Percentiles rank a stretch among this genome's conserved stretches.
phyloP scores from a whole-genome alignment of 2,113 vertebrate genomes.

The Gila orcuttii region DNA sequence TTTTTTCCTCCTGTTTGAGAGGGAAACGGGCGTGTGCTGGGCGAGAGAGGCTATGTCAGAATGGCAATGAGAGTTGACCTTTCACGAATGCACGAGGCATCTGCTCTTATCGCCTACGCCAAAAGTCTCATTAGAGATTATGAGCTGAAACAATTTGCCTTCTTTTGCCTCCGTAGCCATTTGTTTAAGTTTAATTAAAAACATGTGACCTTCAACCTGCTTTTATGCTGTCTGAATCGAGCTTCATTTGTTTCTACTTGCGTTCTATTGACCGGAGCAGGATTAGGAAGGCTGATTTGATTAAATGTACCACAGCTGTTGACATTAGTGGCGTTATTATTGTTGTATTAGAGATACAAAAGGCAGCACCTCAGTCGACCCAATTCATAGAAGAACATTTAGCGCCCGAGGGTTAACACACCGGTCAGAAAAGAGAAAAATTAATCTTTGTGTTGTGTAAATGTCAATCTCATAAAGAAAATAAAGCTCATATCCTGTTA shows the following conservation, averaged over 20 bases:
- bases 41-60: conserved; percentile 23
- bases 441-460: conserved; percentile 65
- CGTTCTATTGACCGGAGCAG: conserved; percentile 34
- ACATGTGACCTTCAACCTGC: conserved; percentile 46
- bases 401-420: conserved; percentile 57
- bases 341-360: conserved; percentile 42
- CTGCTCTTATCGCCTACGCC: conserved; percentile 48
- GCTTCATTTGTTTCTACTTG: conserved; percentile 30
- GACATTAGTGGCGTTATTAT: conserved; percentile 35
- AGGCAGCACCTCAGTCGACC: neutral
- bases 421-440: conserved; percentile 64
- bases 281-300: conserved; percentile 44
- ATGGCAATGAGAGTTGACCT: conserved; percentile 57
- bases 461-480: conserved; percentile 57
- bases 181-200: conserved; percentile 55
- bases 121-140: conserved; percentile 59
- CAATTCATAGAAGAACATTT: neutral
- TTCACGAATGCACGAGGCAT: conserved; percentile 50
- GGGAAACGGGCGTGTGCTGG: neutral
- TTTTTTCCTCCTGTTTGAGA: conserved; percentile 40
- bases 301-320: conserved; percentile 38
- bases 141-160: conserved; percentile 49
- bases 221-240: conserved; percentile 11
- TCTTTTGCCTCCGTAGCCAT: conserved; percentile 21
- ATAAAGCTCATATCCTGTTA: conserved; percentile 30